phyloP scores from a whole-genome alignment of 1,140 invertebrate species.

The Gonioctena quinquepunctata region DNA sequence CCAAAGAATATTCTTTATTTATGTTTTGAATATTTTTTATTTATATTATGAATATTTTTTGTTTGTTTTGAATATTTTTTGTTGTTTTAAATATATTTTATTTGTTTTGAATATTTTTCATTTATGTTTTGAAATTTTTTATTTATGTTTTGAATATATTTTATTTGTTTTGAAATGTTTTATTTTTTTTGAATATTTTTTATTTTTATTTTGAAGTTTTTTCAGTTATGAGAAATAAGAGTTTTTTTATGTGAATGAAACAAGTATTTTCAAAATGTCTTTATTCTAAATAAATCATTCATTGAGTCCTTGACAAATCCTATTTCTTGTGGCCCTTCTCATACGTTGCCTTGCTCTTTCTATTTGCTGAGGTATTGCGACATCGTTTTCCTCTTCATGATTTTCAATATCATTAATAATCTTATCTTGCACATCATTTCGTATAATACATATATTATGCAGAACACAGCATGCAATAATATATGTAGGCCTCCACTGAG shows the following conservation, averaged over 20 bases:
- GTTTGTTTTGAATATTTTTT: not conserved
- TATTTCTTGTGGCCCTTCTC: not conserved
- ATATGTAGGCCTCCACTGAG: constrained; percentile 11
- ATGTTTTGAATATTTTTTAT: not conserved
- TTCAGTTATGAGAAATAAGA: not conserved
- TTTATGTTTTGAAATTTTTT: no score
- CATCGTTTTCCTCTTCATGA: not conserved
- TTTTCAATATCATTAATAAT: constrained; percentile 1
- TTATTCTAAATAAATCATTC: not conserved
- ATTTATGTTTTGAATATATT: not conserved
- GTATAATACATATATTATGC: constrained; percentile 21
- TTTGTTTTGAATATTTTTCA: not conserved
- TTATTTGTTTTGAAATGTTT: not conserved
- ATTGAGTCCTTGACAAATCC: constrained; percentile 4
- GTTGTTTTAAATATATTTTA: no score
- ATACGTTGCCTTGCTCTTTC: constrained; percentile 2
- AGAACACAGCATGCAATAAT: constrained; percentile 18
- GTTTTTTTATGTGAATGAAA: not conserved
- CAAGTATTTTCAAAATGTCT: not conserved
- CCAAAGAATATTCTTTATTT: not conserved
- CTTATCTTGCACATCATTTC: constrained; percentile 12
- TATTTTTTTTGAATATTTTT: not conserved
- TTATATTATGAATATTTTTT: not conserved
- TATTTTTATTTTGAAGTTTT: not conserved
- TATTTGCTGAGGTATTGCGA: not conserved